Evolutionary conservation across 2,113 vertebrate genomes (phyloP), one percentile per base, ranked within the genome.

Genomic region (Seriola rivoliana): DNA sequence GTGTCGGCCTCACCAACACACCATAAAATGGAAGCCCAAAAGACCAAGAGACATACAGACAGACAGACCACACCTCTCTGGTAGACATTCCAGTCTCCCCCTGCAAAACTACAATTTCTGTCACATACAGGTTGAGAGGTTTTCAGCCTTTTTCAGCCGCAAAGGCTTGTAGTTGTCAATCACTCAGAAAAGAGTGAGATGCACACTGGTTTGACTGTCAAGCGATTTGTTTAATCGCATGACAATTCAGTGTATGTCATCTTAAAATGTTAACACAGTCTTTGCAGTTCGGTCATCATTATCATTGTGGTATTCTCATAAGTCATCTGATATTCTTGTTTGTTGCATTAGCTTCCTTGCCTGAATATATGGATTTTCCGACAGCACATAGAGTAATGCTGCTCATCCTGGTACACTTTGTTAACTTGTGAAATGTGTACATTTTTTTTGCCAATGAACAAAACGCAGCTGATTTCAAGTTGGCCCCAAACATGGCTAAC

Each of bases 11-110:
- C 86, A 88, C 90, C 91, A 82, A 90, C 92, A 92, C 82, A 66
- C 92, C 80, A 63, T 94, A 91, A 94, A 94, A 87, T 89, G 85
- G 76, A 77, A 88, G 76, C 50, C 90, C 82, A 68, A 48, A 84
- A 89, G 87, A 75, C 83, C 58, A 3, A 77, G 75, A 76, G 82
- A 88, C 77, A 40, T 44, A 63, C 59, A 66, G 75, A 85, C 55
- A 58, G 74, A 65, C 75, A 84, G 65, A 81, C 86, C 85, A 80
- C 76, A 72, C 89, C 85, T 87, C 80, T 81, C 60, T 54, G 72
- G 62, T 62, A 88, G 71, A 90, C 80, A 90, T 92, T 91, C 85
- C 89, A 34, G 57, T 89, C 73, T 73, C 60, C 69, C 42, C 72
- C 48, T 68, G 52, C 62, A 75, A 65, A 89, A 69, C 74, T 68